These are phyloP conservation scores for Meriones psammophilus DNA, from an alignment of 2,797 vertebrate genomes.

Conservation along the genomic window DNA sequence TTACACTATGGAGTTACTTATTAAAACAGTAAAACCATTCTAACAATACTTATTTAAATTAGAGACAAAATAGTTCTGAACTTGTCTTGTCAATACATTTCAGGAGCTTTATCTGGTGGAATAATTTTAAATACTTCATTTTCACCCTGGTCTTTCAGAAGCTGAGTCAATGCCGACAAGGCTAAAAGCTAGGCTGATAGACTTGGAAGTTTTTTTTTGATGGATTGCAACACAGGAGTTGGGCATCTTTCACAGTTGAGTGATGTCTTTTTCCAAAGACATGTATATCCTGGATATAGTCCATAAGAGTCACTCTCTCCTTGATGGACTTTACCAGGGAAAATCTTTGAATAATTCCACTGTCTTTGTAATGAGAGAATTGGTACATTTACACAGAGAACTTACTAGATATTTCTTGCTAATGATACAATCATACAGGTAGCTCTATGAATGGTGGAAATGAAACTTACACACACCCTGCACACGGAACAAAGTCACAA, in stretches of 20 bases:
- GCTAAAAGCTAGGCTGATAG: conserved; percentile 34
- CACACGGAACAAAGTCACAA: not conserved
- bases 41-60: not conserved
- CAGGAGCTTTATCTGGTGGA: conserved; percentile 8
- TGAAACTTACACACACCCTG: not conserved
- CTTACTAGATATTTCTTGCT: not conserved
- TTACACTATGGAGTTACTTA: not conserved
- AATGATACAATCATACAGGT: not conserved
- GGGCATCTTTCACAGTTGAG: conserved; percentile 48
- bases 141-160: conserved; percentile 16
- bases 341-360: conserved; percentile 4
- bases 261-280: conserved; percentile 62
- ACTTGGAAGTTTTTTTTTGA: conserved; percentile 27
- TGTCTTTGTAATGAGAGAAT: conserved; percentile 25
- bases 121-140: conserved; percentile 51
- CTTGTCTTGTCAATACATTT: conserved; percentile 5
- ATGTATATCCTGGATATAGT: conserved; percentile 31
- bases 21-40: not conserved
- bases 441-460: not conserved
- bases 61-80: conserved; percentile 19
- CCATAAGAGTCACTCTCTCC: conserved; percentile 23
- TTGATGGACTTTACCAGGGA: not conserved
- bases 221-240: conserved; percentile 16
- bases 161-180: not conserved
- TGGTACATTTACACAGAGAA: not conserved